Percentiles rank a stretch among this genome's conserved stretches.
Conservation (phyloP, 2,888 invertebrate species). For the Sialis lutaria region DNA sequence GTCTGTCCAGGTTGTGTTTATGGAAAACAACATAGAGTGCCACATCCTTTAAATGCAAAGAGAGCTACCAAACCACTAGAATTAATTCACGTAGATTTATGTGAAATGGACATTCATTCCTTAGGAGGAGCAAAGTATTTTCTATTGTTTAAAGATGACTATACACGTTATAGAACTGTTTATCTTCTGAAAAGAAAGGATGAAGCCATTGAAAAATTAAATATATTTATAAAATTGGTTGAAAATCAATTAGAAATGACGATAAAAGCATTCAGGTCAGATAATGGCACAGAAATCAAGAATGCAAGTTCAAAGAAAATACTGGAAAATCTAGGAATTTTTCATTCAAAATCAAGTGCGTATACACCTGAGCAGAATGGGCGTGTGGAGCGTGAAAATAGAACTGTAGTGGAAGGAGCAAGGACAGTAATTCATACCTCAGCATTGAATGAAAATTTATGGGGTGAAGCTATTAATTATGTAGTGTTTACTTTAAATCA, state of each 20-base stretch:
- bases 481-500: constrained; percentile 11
- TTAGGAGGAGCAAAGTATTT: constrained; percentile 15
- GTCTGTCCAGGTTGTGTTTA: constrained; percentile 12
- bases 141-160: constrained; percentile 13
- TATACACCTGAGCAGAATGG: constrained; percentile 6
- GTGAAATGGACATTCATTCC: constrained; percentile 14
- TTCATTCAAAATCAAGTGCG: constrained; percentile 9
- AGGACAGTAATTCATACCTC: constrained; percentile 9
- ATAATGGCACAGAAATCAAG: constrained; percentile 13
- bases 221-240: constrained; percentile 12
- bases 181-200: constrained; percentile 15
- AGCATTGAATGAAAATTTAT: constrained; percentile 7
- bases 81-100: constrained; percentile 15
- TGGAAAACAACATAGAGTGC: constrained; percentile 14
- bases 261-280: constrained; percentile 13
- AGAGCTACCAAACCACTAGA: constrained; percentile 12
- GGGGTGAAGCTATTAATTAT: constrained; percentile 11
- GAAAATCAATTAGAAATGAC: constrained; percentile 13
- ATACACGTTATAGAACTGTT: constrained; percentile 12
- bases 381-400: constrained; percentile 4
- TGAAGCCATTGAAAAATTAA: constrained; percentile 12
- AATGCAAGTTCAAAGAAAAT: constrained; percentile 10
- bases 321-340: constrained; percentile 14
- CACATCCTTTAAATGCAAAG: constrained; percentile 13
- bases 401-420: constrained; percentile 15